A percentile compares a stretch with the other conserved stretches of the same genome.
Evolutionary conservation across 2,888 invertebrate species (phyloP).

Genomic region (Prostheceraeus crozeri): DNA sequence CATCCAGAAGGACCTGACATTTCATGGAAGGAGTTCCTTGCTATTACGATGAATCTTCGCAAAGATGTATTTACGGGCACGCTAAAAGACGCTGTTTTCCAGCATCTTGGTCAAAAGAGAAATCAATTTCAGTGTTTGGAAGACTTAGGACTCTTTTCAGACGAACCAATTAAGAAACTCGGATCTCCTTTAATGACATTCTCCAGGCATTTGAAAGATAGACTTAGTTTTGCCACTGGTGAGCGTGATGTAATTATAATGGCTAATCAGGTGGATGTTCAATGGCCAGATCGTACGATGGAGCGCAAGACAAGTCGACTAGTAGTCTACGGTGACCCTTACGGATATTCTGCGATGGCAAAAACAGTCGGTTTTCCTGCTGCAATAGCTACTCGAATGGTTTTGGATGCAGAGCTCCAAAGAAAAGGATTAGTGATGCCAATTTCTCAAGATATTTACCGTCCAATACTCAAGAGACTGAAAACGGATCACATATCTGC

Average conservation of each 20-base stretch:
- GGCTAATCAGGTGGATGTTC: constrained; percentile 81
- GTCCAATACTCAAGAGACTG: constrained; percentile 76
- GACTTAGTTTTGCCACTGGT: constrained; percentile 66
- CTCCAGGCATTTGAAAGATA: constrained; percentile 75
- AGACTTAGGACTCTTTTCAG: constrained; percentile 72
- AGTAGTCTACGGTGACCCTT: constrained; percentile 72
- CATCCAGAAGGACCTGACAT: constrained; percentile 87
- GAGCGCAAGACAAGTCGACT: constrained; percentile 71
- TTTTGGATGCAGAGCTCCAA: constrained; percentile 90
- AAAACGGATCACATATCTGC: constrained; percentile 70
- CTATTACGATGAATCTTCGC: constrained; percentile 68
- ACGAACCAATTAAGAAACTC: constrained; percentile 72
- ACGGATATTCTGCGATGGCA: constrained; percentile 88
- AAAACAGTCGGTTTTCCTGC: constrained; percentile 83
- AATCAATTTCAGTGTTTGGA: constrained; percentile 69
- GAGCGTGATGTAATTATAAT: constrained; percentile 90
- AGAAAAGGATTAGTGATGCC: constrained; percentile 84
- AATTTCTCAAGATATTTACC: constrained; percentile 79
- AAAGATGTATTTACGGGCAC: constrained; percentile 85
- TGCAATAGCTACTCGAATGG: constrained; percentile 93
- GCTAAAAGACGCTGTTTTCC: constrained; percentile 72
- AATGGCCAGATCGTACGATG: constrained; percentile 72
- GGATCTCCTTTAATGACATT: constrained; percentile 81
- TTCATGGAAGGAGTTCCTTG: constrained; percentile 84
- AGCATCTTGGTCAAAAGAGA: constrained; percentile 65